These are phyloP conservation scores for Beaufortia kweichowensis DNA, from an alignment of 2,113 vertebrate species.

Conservation along the genomic window DNA sequence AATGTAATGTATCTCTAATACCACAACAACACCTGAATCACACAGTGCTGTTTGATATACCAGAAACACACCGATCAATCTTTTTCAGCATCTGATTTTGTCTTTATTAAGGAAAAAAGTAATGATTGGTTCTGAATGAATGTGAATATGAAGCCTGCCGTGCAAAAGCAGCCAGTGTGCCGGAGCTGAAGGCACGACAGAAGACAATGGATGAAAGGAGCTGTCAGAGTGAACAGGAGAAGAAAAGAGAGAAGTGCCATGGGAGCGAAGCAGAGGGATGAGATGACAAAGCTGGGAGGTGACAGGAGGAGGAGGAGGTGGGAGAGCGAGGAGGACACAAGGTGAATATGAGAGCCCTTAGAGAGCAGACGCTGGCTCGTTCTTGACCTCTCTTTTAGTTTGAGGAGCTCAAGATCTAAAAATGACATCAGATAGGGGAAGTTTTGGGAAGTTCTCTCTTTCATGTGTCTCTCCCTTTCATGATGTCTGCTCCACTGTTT, in stretches of 20 bases:
- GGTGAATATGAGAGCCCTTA: slow-evolving; percentile 54
- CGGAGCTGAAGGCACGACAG: slow-evolving; percentile 43
- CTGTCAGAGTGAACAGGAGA: slow-evolving; percentile 49
- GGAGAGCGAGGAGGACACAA: slow-evolving; percentile 33
- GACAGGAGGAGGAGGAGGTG: slow-evolving; percentile 49
- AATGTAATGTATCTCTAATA: slow-evolving; percentile 10
- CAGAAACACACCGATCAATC: slow-evolving; percentile 9
- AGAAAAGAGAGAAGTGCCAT: slow-evolving; percentile 52
- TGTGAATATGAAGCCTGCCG: slow-evolving; percentile 32
- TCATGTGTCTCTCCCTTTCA: slow-evolving; percentile 53
- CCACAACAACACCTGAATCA: slow-evolving; percentile 28
- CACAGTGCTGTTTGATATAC: background rate
- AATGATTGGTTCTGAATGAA: slow-evolving; percentile 29
- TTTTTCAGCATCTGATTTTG: slow-evolving; percentile 39
- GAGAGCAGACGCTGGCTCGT: slow-evolving; percentile 45
- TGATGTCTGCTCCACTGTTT: slow-evolving; percentile 51
- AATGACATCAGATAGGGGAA: slow-evolving; percentile 58
- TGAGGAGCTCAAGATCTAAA: slow-evolving; percentile 52
- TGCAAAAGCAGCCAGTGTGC: slow-evolving; percentile 36
- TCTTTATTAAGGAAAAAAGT: slow-evolving; percentile 2
- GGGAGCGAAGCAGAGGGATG: slow-evolving; percentile 48
- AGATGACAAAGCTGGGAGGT: slow-evolving; percentile 55
- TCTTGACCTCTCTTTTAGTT: slow-evolving; percentile 45
- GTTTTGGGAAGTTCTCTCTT: slow-evolving; percentile 17
- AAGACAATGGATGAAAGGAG: slow-evolving; percentile 54